phyloP scores from a whole-genome alignment of 2,113 vertebrate species.

The Pterophyllum scalare region DNA sequence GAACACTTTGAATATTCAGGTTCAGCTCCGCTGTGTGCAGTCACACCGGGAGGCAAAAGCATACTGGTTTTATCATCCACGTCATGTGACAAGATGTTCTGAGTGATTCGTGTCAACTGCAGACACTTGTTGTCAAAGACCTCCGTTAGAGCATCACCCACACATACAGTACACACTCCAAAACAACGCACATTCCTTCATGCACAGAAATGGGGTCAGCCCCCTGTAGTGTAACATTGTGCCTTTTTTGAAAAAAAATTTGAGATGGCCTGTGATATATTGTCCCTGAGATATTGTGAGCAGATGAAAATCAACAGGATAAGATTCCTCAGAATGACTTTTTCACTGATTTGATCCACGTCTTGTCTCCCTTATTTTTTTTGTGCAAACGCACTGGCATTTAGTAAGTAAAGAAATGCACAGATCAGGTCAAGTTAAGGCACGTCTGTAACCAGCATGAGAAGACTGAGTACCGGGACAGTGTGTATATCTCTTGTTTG shows the following conservation, averaged over 20 bases:
- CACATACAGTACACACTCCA: constrained; percentile 8
- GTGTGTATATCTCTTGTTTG: constrained; percentile 19
- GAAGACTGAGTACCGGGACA: constrained; percentile 19
- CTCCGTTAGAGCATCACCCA: constrained; percentile 23
- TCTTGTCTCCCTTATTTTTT: background rate
- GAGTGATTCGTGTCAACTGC: constrained; percentile 28
- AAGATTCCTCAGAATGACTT: constrained; percentile 1
- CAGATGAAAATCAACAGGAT: constrained; percentile 8
- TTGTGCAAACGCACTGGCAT: constrained; percentile 10
- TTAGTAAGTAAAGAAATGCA: constrained; percentile 17
- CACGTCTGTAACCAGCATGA: constrained; percentile 34
- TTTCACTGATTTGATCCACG: constrained; percentile 8
- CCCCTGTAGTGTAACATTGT: constrained; percentile 19
- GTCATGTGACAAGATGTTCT: constrained; percentile 39
- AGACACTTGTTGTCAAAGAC: constrained; percentile 41
- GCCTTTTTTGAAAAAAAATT: background rate
- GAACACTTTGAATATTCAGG: background rate
- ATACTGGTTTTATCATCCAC: background rate
- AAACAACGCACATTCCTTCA: constrained; percentile 45
- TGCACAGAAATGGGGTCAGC: constrained; percentile 57
- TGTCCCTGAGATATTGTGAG: background rate
- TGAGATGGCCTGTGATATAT: constrained; percentile 3
- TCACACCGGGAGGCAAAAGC: background rate
- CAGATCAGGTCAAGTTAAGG: constrained; percentile 50
- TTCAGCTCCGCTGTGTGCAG: background rate